These are phyloP conservation scores for Tenthredo scrophulariae DNA, from an alignment of 2,888 invertebrate species.

Conservation along the genomic window DNA sequence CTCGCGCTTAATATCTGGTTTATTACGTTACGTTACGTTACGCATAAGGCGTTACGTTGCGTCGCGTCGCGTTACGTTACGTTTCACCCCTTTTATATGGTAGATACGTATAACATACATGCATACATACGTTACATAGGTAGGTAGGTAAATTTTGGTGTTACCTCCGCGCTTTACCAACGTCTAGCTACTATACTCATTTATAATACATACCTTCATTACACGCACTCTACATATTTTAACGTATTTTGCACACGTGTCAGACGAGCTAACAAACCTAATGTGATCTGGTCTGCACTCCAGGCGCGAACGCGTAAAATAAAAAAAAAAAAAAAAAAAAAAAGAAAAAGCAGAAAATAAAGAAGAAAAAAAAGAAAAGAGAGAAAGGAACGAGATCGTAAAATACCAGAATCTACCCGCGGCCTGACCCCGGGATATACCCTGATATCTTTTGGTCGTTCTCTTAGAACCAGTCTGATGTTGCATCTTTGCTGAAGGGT, in stretches of 20 bases:
- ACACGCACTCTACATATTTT: constrained; percentile 71
- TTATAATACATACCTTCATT: constrained; percentile 75
- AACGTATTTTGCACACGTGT: constrained; percentile 65
- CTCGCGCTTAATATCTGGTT: constrained; percentile 52
- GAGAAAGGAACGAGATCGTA: constrained; percentile 52
- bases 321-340: no score
- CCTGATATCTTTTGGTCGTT: constrained; percentile 21
- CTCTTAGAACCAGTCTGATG: constrained; percentile 25
- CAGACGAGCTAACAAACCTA: constrained; percentile 56
- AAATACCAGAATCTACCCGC: constrained; percentile 49
- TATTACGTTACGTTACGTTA: constrained; percentile 49
- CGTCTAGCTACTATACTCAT: constrained; percentile 60
- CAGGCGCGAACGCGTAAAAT: constrained; percentile 20
- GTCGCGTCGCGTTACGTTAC: constrained; percentile 6
- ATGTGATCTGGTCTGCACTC: constrained; percentile 55
- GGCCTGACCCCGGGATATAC: constrained; percentile 51
- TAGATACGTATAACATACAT: not conserved
- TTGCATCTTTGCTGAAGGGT: constrained; percentile 31
- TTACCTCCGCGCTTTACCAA: not conserved
- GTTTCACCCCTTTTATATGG: not conserved
- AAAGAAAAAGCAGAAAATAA: constrained; percentile 7
- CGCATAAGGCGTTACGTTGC: constrained; percentile 20
- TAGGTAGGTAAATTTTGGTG: constrained; percentile 26
- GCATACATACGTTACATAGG: not conserved
- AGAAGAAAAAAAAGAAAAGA: constrained; percentile 28